Evolutionary conservation across 1,140 invertebrate genomes (phyloP).

Genomic region (Halictus rubicundus): DNA sequence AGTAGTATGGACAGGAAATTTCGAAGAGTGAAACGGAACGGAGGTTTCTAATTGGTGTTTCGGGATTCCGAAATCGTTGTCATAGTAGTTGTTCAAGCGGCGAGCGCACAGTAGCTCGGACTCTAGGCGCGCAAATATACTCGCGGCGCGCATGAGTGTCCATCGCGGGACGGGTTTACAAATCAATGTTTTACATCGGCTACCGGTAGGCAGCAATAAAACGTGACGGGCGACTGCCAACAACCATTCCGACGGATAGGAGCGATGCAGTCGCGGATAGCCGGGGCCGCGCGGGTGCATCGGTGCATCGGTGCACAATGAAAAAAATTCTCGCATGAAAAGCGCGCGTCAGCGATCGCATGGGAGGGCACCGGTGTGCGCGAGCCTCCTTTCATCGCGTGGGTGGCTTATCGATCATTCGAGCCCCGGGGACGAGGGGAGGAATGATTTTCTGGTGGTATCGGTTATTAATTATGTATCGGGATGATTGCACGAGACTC

Average conservation of each 20-base stretch:
- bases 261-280: slow-evolving; percentile 21
- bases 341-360: slow-evolving; percentile 27
- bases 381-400: slow-evolving; percentile 42
- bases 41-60: background rate
- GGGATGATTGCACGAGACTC: slow-evolving; percentile 47
- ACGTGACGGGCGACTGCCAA: slow-evolving; percentile 34
- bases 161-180: slow-evolving; percentile 43
- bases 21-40: no score
- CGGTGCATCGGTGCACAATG: slow-evolving; percentile 8
- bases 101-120: no score
- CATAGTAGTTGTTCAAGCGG: background rate
- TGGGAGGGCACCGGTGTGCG: slow-evolving; percentile 4
- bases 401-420: slow-evolving; percentile 52
- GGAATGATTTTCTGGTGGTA: slow-evolving; percentile 44
- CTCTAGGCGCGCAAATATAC: background rate
- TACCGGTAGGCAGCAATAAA: slow-evolving; percentile 41
- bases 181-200: slow-evolving; percentile 40
- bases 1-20: no score
- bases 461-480: slow-evolving; percentile 52
- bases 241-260: slow-evolving; percentile 29
- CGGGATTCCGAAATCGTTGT: no score
- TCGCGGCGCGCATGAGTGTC: background rate
- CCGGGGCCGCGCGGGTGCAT: background rate
- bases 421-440: background rate
- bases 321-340: slow-evolving; percentile 36